Percentiles rank a stretch among this genome's conserved stretches.
Conservation (phyloP, 2,888 invertebrate species). For the Acanthacorydalis orientalis region DNA sequence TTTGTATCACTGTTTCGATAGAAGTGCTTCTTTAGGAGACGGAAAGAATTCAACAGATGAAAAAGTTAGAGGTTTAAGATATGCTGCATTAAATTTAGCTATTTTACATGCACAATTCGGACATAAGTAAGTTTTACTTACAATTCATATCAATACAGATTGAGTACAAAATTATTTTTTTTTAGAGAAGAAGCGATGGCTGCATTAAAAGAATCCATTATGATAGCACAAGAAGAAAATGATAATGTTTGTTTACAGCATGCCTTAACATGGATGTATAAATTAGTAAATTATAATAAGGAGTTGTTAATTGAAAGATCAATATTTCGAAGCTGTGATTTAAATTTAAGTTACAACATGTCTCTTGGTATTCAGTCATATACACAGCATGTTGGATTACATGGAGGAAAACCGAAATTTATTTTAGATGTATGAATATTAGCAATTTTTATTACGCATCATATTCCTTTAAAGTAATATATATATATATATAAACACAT, state of each 20-base stretch:
- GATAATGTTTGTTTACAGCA: conserved; percentile 75
- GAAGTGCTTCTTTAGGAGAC: conserved; percentile 30
- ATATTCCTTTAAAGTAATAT: no score
- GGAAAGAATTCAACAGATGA: conserved; percentile 31
- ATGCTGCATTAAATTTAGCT: conserved; percentile 80
- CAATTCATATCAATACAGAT: conserved; percentile 6
- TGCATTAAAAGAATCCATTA: conserved; percentile 73
- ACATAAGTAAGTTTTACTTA: conserved; percentile 40
- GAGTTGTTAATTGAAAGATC: conserved; percentile 49
- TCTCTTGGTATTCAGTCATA: conserved; percentile 59
- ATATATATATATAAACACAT: no score
- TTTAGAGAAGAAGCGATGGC: conserved; percentile 58
- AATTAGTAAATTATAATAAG: conserved; percentile 34
- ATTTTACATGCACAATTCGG: conserved; percentile 76
- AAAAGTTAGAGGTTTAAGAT: conserved; percentile 54
- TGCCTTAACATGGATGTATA: conserved; percentile 67
- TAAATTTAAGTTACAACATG: conserved; percentile 51
- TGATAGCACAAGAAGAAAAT: conserved; percentile 72
- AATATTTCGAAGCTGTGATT: conserved; percentile 47
- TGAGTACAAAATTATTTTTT: conserved; percentile 11
- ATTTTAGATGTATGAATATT: conserved; percentile 40
- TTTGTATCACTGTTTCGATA: conserved; percentile 68
- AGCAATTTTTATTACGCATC: background rate
- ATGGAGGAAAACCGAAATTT: conserved; percentile 44
- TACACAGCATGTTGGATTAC: conserved; percentile 58